phyloP scores from a whole-genome alignment of 2,888 invertebrate species.

The Trypoxylon attenuatum region DNA sequence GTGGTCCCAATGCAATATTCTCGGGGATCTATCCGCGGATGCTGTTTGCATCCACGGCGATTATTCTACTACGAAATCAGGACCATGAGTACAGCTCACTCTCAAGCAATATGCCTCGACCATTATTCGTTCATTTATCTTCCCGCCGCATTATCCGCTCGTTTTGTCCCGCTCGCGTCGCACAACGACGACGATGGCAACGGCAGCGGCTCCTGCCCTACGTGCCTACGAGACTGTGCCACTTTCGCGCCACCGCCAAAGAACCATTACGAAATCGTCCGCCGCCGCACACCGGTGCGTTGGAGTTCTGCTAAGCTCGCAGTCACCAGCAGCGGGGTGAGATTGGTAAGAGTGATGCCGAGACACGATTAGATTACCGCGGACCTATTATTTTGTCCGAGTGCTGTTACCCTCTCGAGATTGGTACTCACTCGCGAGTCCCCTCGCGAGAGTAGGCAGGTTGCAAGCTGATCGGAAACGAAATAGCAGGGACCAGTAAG shows the following conservation, averaged over 20 bases:
- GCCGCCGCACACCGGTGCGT: background rate
- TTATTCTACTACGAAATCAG: constrained; percentile 43
- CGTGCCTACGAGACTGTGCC: constrained; percentile 7
- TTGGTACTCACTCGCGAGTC: too few relatives aligned
- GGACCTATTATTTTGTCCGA: too few relatives aligned
- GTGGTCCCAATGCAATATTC: constrained; percentile 30
- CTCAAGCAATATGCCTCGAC: constrained; percentile 11
- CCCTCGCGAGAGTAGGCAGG: too few relatives aligned
- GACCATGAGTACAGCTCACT: constrained; percentile 31
- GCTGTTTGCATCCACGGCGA: constrained; percentile 25
- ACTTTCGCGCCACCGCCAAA: constrained; percentile 19
- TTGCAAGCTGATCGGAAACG: too few relatives aligned
- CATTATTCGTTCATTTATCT: constrained; percentile 35
- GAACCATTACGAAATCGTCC: constrained; percentile 33
- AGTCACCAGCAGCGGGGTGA: too few relatives aligned
- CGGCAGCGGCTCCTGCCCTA: constrained; percentile 1
- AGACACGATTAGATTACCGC: too few relatives aligned
- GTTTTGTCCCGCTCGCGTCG: constrained; percentile 25
- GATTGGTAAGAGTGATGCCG: too few relatives aligned
- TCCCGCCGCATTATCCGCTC: constrained; percentile 20
- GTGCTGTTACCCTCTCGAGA: too few relatives aligned
- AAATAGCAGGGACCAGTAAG: too few relatives aligned
- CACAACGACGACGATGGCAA: too few relatives aligned
- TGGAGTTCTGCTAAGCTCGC: too few relatives aligned
- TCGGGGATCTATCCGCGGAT: background rate